Conservation (phyloP, 2,113 vertebrate species). For the Actenoides hombroni region DNA sequence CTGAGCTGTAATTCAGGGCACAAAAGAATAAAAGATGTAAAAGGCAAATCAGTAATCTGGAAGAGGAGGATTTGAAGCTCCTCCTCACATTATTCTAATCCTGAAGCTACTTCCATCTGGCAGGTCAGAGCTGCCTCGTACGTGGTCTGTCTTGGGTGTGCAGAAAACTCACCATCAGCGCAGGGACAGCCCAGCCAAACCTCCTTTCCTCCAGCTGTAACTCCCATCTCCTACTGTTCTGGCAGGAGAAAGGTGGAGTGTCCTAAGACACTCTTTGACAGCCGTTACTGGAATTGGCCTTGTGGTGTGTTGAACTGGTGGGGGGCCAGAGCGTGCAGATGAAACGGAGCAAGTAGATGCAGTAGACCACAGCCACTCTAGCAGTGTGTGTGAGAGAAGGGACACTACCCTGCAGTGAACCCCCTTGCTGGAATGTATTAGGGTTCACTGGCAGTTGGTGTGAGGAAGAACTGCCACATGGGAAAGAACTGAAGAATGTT, state of each 20-base stretch:
- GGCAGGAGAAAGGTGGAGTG: not conserved
- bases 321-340: not conserved
- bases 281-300: not conserved
- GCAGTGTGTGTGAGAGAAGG: not conserved
- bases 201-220: not conserved
- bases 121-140: not conserved
- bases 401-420: not conserved
- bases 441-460: not conserved
- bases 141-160: constrained; percentile 17
- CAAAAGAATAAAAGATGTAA: constrained; percentile 11
- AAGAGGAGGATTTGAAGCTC: not conserved
- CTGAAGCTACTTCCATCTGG: not conserved
- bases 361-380: not conserved
- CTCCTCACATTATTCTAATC: not conserved
- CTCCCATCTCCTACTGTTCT: constrained; percentile 20
- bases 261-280: not conserved
- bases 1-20: not conserved
- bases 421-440: not conserved
- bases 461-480: not conserved
- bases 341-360: not conserved
- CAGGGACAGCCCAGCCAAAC: not conserved
- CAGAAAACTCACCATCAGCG: not conserved
- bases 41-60: not conserved
- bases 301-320: not conserved
- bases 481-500: not conserved